These are phyloP conservation scores for Engraulis encrasicolus DNA, from an alignment of 2,113 vertebrate genomes.

Conservation along the genomic window DNA sequence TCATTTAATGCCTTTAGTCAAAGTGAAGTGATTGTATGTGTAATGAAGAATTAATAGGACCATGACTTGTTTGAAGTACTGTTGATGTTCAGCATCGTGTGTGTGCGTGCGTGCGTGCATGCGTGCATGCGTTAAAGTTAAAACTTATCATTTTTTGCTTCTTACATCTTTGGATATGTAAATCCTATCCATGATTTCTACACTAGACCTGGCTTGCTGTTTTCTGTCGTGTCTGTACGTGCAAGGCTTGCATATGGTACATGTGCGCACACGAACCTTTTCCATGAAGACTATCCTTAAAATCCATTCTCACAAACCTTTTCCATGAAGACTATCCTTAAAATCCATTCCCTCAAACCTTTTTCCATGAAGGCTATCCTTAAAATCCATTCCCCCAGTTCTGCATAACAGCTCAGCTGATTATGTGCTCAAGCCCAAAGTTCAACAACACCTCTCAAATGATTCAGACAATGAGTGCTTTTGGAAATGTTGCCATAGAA, in stretches of 20 bases:
- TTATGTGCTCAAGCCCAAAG: not conserved
- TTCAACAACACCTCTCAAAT: not conserved
- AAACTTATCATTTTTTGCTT: not conserved
- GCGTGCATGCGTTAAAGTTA: not conserved
- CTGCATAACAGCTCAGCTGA: too few relatives aligned
- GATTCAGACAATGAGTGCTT: not conserved
- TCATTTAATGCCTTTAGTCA: not conserved
- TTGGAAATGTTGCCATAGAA: not conserved
- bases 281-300: not conserved
- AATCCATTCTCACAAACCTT: not conserved
- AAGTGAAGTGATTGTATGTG: conserved; percentile 7
- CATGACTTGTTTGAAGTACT: not conserved
- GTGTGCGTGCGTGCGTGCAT: not conserved
- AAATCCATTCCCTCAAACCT: not conserved
- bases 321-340: not conserved
- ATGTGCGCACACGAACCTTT: too few relatives aligned
- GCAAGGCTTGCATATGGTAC: too few relatives aligned
- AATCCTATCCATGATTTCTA: not conserved
- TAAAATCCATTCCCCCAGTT: not conserved
- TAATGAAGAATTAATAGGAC: not conserved
- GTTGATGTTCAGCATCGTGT: not conserved
- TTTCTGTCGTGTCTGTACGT: not conserved
- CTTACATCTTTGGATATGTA: not conserved
- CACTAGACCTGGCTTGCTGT: not conserved
- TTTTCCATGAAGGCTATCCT: not conserved